Evolutionary conservation across 2,113 vertebrate genomes (phyloP).

Genomic region (Vireo altiloquus): DNA sequence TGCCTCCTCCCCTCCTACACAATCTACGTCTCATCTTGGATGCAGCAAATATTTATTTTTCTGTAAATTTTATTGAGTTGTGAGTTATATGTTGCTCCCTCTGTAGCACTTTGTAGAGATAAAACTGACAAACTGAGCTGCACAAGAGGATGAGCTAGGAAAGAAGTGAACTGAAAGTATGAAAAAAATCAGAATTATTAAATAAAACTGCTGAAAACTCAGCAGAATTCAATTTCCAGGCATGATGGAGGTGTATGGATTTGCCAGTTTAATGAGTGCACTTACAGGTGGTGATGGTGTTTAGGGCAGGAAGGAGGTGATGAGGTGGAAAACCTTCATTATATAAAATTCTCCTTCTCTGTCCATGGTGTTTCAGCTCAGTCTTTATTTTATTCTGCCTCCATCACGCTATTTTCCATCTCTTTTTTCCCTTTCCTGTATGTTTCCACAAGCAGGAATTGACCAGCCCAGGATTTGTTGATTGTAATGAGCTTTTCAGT

Average conservation of each 20-base stretch:
- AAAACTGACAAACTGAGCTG: neutral
- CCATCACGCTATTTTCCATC: neutral
- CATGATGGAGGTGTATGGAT: neutral
- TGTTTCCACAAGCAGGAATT: neutral
- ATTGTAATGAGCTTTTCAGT: neutral
- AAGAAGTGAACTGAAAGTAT: neutral
- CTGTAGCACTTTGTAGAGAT: neutral
- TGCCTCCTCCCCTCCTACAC: slow-evolving; percentile 2
- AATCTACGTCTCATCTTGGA: neutral
- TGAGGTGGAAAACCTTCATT: neutral
- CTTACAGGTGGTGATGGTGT: neutral
- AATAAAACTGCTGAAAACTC: neutral
- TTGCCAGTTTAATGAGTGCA: neutral
- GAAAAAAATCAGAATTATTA: neutral
- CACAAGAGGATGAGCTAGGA: neutral
- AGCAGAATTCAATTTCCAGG: neutral
- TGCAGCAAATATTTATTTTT: slow-evolving; percentile 17
- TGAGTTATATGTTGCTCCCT: neutral
- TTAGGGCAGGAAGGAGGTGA: neutral
- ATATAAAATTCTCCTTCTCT: neutral
- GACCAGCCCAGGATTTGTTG: neutral
- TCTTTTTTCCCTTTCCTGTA: neutral
- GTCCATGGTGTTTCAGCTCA: neutral
- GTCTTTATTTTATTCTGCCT: neutral
- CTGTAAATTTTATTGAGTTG: neutral